These are phyloP conservation scores for Macrophya alboannulata DNA, from an alignment of 2,888 invertebrate genomes.

Conservation along the genomic window DNA sequence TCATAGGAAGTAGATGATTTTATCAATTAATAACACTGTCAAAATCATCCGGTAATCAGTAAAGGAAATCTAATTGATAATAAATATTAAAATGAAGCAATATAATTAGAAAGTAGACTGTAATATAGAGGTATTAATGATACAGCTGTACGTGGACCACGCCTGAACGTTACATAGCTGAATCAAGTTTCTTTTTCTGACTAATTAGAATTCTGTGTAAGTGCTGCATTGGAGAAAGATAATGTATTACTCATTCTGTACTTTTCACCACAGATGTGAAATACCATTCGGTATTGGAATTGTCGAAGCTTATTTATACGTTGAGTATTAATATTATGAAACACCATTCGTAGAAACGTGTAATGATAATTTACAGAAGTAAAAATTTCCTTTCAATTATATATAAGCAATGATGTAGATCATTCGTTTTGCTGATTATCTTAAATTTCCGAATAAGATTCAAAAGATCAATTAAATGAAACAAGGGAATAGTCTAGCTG, in stretches of 20 bases:
- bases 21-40: neutral
- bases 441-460: neutral
- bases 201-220: neutral
- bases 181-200: neutral
- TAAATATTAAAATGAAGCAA: neutral
- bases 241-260: neutral
- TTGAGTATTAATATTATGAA: neutral
- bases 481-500: neutral
- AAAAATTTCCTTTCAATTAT: neutral
- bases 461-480: neutral
- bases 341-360: neutral
- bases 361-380: too few species aligned
- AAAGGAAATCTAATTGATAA: neutral
- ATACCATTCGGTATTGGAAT: neutral
- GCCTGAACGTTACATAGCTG: neutral
- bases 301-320: neutral
- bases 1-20: neutral
- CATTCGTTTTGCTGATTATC: neutral
- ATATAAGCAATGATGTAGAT: neutral
- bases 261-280: neutral
- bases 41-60: neutral
- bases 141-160: neutral
- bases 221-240: neutral
- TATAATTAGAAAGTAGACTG: neutral
- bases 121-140: neutral